Base-by-base conservation (phyloP, 2,113 vertebrate species). In the Ailurus styani region DNA sequence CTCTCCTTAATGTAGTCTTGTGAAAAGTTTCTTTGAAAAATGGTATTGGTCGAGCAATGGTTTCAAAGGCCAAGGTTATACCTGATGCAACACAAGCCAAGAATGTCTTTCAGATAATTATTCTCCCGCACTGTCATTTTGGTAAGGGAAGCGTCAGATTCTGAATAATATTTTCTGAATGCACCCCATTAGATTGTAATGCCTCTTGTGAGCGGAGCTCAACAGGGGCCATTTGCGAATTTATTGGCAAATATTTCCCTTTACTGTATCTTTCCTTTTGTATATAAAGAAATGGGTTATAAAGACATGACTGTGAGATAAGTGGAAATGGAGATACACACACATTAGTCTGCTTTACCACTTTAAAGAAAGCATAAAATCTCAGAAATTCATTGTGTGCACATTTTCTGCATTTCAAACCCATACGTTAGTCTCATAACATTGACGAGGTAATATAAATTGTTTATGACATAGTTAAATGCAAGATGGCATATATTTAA, bases 331-430 rank as follows among this genome's bases (percentile, higher is more conserved):
- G n/a, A 87, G 79, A 91, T 47, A 64, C 1, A 37, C 27, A 45
- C 14, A 55, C 66, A 78, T 78, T 97, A 88, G 37, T 78, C 29
- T 96, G 72, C 47, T 95, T 96, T 91, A 96, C 78, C 52, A 86
- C 57, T 88, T 87, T 82, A 64, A 87, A 93, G 42, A 52, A 87
- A 87, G 62, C 54, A 88, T 96, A 94, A 97, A 94, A 79, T 78
- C 37, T 93, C 85, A 95, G 77, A 92, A 75, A 91, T 88, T 93
- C 79, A 62, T 81, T 90, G 78, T 73, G 79, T 50, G 52, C 25
- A 85, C 70, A 94, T 96, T 97, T 87, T 97, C 70, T 95, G 62
- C 72, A 57, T 93, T 94, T 97, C 42, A 91, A 57, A 78, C 42
- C 37, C 40, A 42, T 95, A 97, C 85, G n/a, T 94, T 95, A 68